Conservation (phyloP, 2,888 invertebrate species). For the Imbricaverruca yamaguchii region DNA sequence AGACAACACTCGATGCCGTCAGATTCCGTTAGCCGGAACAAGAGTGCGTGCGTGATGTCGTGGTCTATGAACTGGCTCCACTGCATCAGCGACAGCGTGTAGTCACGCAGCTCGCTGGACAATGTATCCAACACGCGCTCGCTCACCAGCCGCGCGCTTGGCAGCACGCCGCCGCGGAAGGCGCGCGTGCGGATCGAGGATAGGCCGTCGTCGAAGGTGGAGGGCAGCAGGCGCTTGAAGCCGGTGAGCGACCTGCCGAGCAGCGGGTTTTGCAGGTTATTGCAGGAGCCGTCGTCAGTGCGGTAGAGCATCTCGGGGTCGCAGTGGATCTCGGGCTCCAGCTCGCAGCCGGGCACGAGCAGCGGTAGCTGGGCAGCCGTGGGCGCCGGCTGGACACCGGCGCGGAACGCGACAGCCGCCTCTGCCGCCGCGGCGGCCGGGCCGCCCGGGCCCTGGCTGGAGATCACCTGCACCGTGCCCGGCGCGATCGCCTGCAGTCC, state of each 20-base stretch:
- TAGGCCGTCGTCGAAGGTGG: background rate
- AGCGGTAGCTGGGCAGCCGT: background rate
- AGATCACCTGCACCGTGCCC: background rate
- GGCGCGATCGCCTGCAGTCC: background rate
- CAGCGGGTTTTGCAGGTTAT: background rate
- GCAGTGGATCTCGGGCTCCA: background rate
- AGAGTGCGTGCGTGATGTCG: slow-evolving; percentile 31
- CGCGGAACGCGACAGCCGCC: background rate
- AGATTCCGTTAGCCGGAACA: slow-evolving; percentile 30
- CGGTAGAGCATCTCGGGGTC: background rate
- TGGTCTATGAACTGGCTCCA: slow-evolving; percentile 32
- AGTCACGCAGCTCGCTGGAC: slow-evolving; percentile 27
- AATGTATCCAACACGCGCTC: slow-evolving; percentile 26
- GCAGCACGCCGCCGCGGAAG: slow-evolving; percentile 33
- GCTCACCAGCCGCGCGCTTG: slow-evolving; percentile 35
- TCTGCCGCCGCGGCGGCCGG: background rate
- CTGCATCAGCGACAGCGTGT: slow-evolving; percentile 32
- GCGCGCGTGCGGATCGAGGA: slow-evolving; percentile 23
- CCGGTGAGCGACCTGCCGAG: background rate
- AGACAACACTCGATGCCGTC: slow-evolving; percentile 30
- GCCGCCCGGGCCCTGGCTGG: no score
- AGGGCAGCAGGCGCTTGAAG: background rate
- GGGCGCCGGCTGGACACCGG: background rate
- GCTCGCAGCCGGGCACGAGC: background rate
- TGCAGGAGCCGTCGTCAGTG: background rate